Evolutionary conservation across 1,140 invertebrate species (phyloP), one percentile per base, ranked within the genome.

Genomic region (Lucilia cuprina): DNA sequence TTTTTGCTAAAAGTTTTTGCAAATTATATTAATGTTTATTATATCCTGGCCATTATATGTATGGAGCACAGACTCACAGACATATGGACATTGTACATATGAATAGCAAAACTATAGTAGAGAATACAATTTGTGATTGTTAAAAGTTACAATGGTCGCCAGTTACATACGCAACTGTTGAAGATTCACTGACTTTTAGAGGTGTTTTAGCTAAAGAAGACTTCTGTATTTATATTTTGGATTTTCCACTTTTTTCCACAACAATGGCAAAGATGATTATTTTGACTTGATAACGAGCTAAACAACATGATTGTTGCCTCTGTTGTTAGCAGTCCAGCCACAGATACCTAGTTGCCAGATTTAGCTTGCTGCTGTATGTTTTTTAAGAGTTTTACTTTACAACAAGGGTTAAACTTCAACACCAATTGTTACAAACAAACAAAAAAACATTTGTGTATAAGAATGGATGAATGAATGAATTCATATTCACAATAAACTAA

Each of bases 281-380:
- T 89, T 89, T 89, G 88, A 89, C 88, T 89, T 89, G 88, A 89
- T 89, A 89, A 89, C 88, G 88, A 89, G 88, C 88, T 89, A 87
- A 89, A 89, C 88, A 89, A 89, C 89, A 88, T 88, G 65, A 70
- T 21, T 70, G 65, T 70, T 70, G 65, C 65, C 65, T 70, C 65
- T 70, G 65, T 70, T 70, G 21, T 55, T 55, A 17, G 41, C 41
- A 41, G 50, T 49, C 17, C 12, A 55, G 50, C 50, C 50, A 55
- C 9, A 49, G 25, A 30, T 30, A 10, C 12, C 50, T 55, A 41
- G 41, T 41, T 41, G 41, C 50, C 4, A 55, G 8, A 13, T 55
- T 77, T 41, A 47, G 30, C 2, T 41, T 77, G 30, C 41, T 41
- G 41, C 10, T 41, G 2, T 41, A 41, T 41, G 13, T 77, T 41